Base-by-base conservation (phyloP, 2,888 invertebrate genomes). In the Nomada hirtipes region DNA sequence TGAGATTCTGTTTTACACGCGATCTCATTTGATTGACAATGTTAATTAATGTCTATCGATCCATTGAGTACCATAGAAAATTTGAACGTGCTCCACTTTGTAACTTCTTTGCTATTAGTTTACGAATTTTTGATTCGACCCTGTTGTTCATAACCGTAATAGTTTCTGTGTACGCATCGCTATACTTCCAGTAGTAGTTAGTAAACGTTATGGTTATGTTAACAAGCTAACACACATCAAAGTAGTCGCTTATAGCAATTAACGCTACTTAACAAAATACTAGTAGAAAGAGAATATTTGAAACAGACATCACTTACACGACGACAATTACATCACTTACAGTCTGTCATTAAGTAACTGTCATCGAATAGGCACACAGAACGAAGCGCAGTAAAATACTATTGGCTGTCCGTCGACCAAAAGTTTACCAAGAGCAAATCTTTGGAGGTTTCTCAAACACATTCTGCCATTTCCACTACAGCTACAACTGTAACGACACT, bases 221-320 rank as follows among this genome's bases (percentile, higher is more conserved):
- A 20, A 26, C 13, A 76, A 77, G 60, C 83, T 79, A 83, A 83
- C 75, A 63, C 44, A 74, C 29, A 50, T 42, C 29, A 59, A 64
- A 20, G 73, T 74, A 77, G 59, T 23, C 81, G 89, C 89, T 88
- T 91, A 53, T 73, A 82, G 90, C 88, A 89, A 92, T 91, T 92
- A 92, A 92, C 90, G 89, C 75, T 79, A 84, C 81, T 88, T 86
- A 89, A 90, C 84, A 82, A 69, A 67, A 79, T 77, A 61, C 67
- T 0, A 47, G 57, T n/a, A 60, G 64, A 36, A 53, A 50, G 9
- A 36, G 44, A 13, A 65, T 23, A 61, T 26, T 23, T 3, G 29
- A n/a, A 36, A 75, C 53, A 63, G 52, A 74, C 42, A 71, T 26
- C 20, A 71, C 55, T 52, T 36, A 68, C 70, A 59, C 74, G 57